phyloP scores from a whole-genome alignment of 1,140 invertebrate species.

The Eubasilissa regina region DNA sequence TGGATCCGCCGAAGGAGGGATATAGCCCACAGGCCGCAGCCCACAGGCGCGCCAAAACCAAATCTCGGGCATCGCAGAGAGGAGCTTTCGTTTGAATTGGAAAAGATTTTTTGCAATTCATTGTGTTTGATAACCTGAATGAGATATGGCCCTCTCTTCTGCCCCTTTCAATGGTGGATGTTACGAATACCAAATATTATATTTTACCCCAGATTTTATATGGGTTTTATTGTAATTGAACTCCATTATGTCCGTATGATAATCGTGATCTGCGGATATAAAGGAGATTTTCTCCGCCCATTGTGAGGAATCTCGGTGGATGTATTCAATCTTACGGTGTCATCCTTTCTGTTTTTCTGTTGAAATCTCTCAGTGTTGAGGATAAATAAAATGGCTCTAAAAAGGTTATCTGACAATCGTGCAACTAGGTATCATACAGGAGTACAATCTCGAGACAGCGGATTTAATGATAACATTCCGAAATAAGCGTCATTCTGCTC shows the following conservation, averaged over 20 bases:
- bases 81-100: slow-evolving; percentile 52
- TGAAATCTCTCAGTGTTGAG: too few relatives aligned
- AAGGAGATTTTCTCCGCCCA: slow-evolving; percentile 19
- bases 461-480: too few relatives aligned
- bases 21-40: not conserved
- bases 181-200: slow-evolving; percentile 59
- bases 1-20: slow-evolving; percentile 57
- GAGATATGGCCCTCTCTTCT: slow-evolving; percentile 53
- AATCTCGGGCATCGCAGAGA: slow-evolving; percentile 53
- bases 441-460: too few relatives aligned
- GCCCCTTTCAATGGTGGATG: slow-evolving; percentile 46
- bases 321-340: slow-evolving; percentile 37
- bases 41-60: slow-evolving; percentile 24
- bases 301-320: slow-evolving; percentile 27
- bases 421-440: too few relatives aligned
- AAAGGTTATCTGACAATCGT: too few relatives aligned
- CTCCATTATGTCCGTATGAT: slow-evolving; percentile 58
- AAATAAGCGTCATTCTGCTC: too few relatives aligned
- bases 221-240: slow-evolving; percentile 59
- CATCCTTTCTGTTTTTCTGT: not conserved
- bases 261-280: slow-evolving; percentile 53
- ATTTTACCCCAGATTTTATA: slow-evolving; percentile 47
- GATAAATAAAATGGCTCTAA: too few relatives aligned
- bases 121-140: slow-evolving; percentile 61
- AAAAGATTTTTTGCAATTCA: slow-evolving; percentile 61